Base-by-base conservation (phyloP, 2,797 vertebrate species). In the Molossus molossus region DNA sequence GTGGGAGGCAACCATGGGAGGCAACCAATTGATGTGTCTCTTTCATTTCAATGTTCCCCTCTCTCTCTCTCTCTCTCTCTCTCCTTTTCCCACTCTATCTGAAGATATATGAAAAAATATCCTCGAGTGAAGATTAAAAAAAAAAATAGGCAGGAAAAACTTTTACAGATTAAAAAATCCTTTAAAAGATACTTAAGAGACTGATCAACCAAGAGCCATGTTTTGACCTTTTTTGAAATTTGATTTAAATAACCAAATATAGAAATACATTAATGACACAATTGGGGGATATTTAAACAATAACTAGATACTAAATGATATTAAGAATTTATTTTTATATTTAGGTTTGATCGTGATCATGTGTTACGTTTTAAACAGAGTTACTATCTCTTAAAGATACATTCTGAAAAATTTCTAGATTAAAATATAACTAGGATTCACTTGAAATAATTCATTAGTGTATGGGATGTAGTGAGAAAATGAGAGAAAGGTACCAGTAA, bases 401-500 rank as follows among this genome's bases (percentile, higher is more conserved):
- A 72, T 82, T 91, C 65, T 11, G 6, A 65, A 88, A 77, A 83
- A 72, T 91, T 91, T 76, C 50, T 57, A 65, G 67, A 90, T 55
- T n/a, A 76, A 93, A 64, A 76, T 12, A 33, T 67, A 73, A 62
- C 4, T 87, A 80, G 58, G 7, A 84, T n/a, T 50, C 18, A 14
- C 77, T 55, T 90, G 15, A 83, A 69, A 50, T 23, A 48, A 90
- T 21, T 33, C 33, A 48, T 60, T 84, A 65, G 21, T n/a, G 15
- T 4, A 53, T 27, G 4, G 4, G 23, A 5, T 7, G 0, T 75
- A 48, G 3, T 58, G 12, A 80, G 21, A 17, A 85, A 50, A 69
- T 13, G 3, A n/a, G 27, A n/a, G 23, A 57, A 29, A 37, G 1
- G 3, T n/a, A 55, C 29, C 10, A 40, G 3, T 57, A 14, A 91